Evolutionary conservation across 2,113 vertebrate species (phyloP), one percentile per base, ranked within the genome.

Genomic region (Perca schrenkii): DNA sequence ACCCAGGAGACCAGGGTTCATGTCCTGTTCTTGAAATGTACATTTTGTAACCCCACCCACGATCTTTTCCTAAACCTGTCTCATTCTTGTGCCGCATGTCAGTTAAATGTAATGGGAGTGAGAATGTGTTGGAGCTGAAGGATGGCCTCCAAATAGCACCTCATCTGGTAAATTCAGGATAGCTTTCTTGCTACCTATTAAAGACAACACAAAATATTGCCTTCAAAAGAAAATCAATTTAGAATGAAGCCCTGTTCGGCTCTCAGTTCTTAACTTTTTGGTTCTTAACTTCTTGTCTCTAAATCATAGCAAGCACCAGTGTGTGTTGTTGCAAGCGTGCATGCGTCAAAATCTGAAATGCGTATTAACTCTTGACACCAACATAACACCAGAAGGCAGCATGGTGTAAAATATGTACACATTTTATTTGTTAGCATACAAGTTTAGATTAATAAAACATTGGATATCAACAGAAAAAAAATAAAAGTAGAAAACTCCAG

Each of bases 351-450:
- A 69, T 53, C 10, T 61, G 21, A 73, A 53, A 73, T 64, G 13
- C 54, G 8, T 21, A 14, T 49, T 19, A 31, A 68, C 46, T 54
- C 16, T 34, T 6, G 1, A 34, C 34, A 34, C 34, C 34, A 34
- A 34, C 34, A 34, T 34, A 60, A 72, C 14, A 65, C 1, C 25
- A 62, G 65, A 47, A 66, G 12, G 3, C 65, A 62, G 43, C 19
- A 56, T 0, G 14, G 47, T 52, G 22, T 89, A 91, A 85, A 87
- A 88, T 81, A 86, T 84, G 68, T 74, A 86, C 47, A 87, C 22
- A 52, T 54, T 89, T 75, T 77, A 40, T 89, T 92, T 69, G 86
- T 90, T 79, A 68, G 77, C 66, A 46, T 74, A 91, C 71, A 89
- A 74, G 46, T 72, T 86, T 25, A 53, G 64, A 63, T 78, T 72